Conservation (phyloP, 2,888 invertebrate species). For the Macroteleia sp. region DNA sequence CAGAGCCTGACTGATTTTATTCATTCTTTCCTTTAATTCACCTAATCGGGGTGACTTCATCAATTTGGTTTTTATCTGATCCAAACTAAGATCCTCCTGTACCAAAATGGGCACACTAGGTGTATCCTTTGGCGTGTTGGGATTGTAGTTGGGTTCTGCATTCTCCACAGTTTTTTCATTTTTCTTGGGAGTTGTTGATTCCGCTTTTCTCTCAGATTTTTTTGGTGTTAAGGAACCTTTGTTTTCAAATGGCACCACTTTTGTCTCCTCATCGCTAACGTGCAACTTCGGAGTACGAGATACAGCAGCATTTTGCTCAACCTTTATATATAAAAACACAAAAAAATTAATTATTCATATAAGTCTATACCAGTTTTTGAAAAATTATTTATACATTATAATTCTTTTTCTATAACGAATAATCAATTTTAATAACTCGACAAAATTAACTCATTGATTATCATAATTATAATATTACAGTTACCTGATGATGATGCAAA, state of each 20-base stretch:
- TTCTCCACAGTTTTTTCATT: slow-evolving; percentile 56
- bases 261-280: slow-evolving; percentile 65
- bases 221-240: slow-evolving; percentile 78
- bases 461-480: too few species aligned
- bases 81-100: slow-evolving; percentile 87
- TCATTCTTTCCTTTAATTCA: slow-evolving; percentile 88
- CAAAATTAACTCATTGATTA: too few species aligned
- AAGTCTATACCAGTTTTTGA: too few species aligned
- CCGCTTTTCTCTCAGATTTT: slow-evolving; percentile 57
- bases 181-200: slow-evolving; percentile 61
- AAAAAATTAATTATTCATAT: too few species aligned
- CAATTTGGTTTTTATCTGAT: slow-evolving; percentile 88
- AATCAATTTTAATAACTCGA: too few species aligned
- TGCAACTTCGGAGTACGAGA: slow-evolving; percentile 58
- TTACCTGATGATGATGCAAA: too few species aligned
- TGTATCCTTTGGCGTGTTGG: slow-evolving; percentile 81
- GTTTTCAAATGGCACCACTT: slow-evolving; percentile 77
- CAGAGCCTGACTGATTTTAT: slow-evolving; percentile 88
- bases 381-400: too few species aligned
- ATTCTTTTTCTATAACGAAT: too few species aligned
- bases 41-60: slow-evolving; percentile 88
- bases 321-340: too few species aligned
- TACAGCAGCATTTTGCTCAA: slow-evolving; percentile 13
- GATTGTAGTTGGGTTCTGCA: slow-evolving; percentile 54
- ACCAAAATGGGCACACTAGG: slow-evolving; percentile 84